phyloP scores from a whole-genome alignment of 2,888 invertebrate genomes.

The Geophilus truncorum region DNA sequence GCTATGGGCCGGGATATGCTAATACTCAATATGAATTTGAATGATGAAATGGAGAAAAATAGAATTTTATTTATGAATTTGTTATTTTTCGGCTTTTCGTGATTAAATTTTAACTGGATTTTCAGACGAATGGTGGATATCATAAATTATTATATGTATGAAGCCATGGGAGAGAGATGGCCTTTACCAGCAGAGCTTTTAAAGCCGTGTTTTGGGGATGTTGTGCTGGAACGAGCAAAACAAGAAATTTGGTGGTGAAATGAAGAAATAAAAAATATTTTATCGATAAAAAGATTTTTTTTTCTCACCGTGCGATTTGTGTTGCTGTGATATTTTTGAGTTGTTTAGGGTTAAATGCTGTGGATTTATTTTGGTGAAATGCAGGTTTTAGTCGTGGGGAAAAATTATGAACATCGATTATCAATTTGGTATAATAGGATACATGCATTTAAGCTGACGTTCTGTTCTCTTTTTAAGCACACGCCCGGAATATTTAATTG shows the following conservation, averaged over 20 bases:
- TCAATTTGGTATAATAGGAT: not conserved
- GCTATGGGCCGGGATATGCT: not conserved
- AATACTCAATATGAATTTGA: not conserved
- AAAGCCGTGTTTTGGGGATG: not conserved
- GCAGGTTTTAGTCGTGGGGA: not conserved
- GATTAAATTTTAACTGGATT: not conserved
- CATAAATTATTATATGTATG: not conserved
- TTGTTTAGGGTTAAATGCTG: not conserved
- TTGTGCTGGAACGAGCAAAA: too few species aligned
- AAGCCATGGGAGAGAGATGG: not conserved
- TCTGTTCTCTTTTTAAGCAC: not conserved
- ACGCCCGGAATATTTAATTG: not conserved
- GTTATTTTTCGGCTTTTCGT: not conserved
- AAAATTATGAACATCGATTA: not conserved
- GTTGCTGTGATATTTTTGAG: not conserved
- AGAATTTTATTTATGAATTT: not conserved
- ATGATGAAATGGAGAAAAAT: not conserved
- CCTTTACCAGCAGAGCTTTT: not conserved
- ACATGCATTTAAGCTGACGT: not conserved
- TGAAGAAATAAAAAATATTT: too few species aligned
- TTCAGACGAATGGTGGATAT: not conserved
- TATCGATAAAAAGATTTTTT: too few species aligned
- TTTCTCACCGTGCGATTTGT: too few species aligned
- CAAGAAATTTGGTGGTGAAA: too few species aligned
- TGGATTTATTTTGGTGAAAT: not conserved